Evolutionary conservation across 1,140 invertebrate genomes (phyloP).

Genomic region (Ephestia elutella): DNA sequence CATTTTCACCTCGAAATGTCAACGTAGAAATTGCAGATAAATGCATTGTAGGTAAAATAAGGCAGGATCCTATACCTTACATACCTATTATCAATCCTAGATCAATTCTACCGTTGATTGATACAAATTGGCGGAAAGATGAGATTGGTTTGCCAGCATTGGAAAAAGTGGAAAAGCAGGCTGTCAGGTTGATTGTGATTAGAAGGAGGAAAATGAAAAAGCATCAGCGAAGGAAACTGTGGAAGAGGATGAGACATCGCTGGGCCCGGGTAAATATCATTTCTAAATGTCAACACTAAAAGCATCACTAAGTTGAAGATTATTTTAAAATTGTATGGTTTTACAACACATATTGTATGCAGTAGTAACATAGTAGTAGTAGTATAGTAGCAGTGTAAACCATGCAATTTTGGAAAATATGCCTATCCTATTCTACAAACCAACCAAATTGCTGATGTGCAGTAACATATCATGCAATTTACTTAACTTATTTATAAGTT

Average conservation of each 20-base stretch:
- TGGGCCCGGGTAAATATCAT: conserved; percentile 78
- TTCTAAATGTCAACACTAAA: background rate
- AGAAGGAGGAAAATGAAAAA: conserved; percentile 89
- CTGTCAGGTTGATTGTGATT: conserved; percentile 84
- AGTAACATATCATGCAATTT: too few species aligned
- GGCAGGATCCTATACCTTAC: conserved; percentile 51
- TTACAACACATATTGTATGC: too few species aligned
- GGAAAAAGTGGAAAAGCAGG: conserved; percentile 76
- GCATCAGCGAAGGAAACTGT: conserved; percentile 86
- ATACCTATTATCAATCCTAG: conserved; percentile 59
- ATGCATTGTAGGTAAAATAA: conserved; percentile 30
- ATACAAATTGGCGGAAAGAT: conserved; percentile 54
- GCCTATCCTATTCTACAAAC: too few species aligned
- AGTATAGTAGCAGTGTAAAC: too few species aligned
- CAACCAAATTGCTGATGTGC: too few species aligned
- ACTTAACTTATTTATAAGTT: too few species aligned
- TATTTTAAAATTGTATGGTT: too few species aligned
- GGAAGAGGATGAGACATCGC: conserved; percentile 84
- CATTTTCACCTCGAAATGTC: conserved; percentile 44
- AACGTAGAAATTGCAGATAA: conserved; percentile 50
- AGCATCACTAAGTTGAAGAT: too few species aligned
- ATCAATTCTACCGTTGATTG: conserved; percentile 60
- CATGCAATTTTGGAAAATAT: too few species aligned
- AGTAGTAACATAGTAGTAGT: too few species aligned
- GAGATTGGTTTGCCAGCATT: conserved; percentile 57